Conservation (phyloP, 2,113 vertebrate genomes). For the Oreocharis arfaki region DNA sequence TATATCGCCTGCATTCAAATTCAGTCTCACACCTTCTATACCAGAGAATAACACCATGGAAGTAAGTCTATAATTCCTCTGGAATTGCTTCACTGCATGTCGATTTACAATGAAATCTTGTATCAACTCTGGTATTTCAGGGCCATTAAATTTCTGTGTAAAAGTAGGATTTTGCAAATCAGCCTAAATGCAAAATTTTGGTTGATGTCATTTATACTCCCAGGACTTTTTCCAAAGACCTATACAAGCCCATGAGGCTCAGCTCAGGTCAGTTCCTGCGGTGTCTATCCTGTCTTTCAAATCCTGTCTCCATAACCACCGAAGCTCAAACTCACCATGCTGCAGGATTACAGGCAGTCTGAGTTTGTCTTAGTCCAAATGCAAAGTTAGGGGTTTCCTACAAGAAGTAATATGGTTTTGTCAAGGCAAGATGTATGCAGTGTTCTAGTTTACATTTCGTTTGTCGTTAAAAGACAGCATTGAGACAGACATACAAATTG, state of each 20-base stretch:
- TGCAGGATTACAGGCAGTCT: background rate
- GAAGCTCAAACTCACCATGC: background rate
- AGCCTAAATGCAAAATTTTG: background rate
- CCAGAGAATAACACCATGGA: background rate
- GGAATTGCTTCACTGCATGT: background rate
- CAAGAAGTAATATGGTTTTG: background rate
- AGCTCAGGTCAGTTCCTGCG: background rate
- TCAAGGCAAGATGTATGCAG: background rate
- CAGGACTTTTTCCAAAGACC: background rate
- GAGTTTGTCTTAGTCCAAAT: background rate
- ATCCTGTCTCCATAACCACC: fast-evolving
- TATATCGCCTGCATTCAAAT: background rate
- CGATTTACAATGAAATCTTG: background rate
- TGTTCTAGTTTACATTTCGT: background rate
- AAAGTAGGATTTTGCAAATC: background rate
- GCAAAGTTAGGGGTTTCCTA: background rate
- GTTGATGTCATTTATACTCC: background rate
- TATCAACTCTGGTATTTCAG: background rate
- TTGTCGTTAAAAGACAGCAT: background rate
- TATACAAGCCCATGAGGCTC: background rate
- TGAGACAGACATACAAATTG: background rate
- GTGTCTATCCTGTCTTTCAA: background rate
- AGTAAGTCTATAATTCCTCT: background rate
- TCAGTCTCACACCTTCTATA: background rate
- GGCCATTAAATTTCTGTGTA: background rate